Evolutionary conservation across 2,888 invertebrate species (phyloP).

Genomic region (Ornithoptera priamus): DNA sequence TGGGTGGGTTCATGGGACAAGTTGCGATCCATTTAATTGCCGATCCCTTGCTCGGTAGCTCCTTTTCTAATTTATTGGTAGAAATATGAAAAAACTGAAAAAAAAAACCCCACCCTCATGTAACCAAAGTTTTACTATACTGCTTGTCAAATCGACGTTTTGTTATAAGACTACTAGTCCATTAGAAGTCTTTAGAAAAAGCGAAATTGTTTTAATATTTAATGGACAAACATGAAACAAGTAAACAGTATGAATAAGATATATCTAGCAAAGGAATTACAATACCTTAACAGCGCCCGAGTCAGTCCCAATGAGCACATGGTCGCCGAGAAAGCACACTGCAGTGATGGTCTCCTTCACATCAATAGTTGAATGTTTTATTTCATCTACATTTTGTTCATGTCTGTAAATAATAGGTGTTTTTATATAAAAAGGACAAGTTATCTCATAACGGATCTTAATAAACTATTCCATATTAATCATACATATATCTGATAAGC

Average conservation of each 20-base stretch:
- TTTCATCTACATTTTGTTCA: slow-evolving; percentile 70
- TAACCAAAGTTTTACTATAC: not conserved
- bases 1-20: slow-evolving; percentile 68
- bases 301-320: slow-evolving; percentile 64
- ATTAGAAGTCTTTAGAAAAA: no score
- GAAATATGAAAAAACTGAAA: slow-evolving; percentile 81
- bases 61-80: slow-evolving; percentile 75
- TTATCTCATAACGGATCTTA: no score
- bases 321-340: slow-evolving; percentile 77
- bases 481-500: no score
- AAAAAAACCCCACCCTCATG: not conserved
- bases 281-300: slow-evolving; percentile 67
- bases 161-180: no score
- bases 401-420: slow-evolving; percentile 53
- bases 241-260: not conserved
- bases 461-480: no score
- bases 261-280: not conserved
- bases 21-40: slow-evolving; percentile 76
- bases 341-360: slow-evolving; percentile 78
- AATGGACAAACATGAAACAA: no score
- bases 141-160: no score
- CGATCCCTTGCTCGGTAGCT: slow-evolving; percentile 66
- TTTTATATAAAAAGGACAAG: not conserved
- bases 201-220: no score
- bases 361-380: slow-evolving; percentile 75